phyloP scores from a whole-genome alignment of 2,113 vertebrate genomes.

The Isichthys henryi region DNA sequence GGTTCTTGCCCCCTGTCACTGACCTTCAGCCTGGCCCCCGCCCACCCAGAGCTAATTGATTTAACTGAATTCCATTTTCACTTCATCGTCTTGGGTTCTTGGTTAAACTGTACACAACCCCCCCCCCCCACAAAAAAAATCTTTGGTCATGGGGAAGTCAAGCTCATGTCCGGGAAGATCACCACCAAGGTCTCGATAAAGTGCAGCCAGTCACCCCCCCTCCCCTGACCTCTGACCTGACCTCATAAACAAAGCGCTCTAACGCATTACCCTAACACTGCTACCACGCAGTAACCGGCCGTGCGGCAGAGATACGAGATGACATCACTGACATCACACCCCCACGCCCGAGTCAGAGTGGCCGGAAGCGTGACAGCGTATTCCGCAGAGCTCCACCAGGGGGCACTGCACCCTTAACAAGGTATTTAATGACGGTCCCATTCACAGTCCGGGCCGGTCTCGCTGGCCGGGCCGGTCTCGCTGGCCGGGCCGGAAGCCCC shows the following conservation, averaged over 20 bases:
- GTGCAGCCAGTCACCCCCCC: constrained; percentile 2
- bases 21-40: constrained; percentile 40
- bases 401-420: neutral
- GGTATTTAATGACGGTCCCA: neutral
- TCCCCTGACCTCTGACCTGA: constrained; percentile 62
- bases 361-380: neutral
- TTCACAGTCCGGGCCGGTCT: neutral
- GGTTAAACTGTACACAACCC: neutral
- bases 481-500: neutral
- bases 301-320: constrained; percentile 36
- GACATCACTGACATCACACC: constrained; percentile 51
- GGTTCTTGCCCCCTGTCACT: constrained; percentile 12
- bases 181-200: constrained; percentile 29
- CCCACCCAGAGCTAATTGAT: constrained; percentile 47
- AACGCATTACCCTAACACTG: constrained; percentile 54
- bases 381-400: neutral
- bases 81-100: neutral
- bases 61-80: constrained; percentile 23
- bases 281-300: constrained; percentile 48
- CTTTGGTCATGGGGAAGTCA: neutral
- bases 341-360: neutral
- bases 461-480: neutral
- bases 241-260: constrained; percentile 66
- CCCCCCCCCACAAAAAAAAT: constrained; percentile 23
- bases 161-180: constrained; percentile 1